These are phyloP conservation scores for Pogonocherus hispidulus DNA, from an alignment of 2,888 invertebrate genomes.

Conservation along the genomic window DNA sequence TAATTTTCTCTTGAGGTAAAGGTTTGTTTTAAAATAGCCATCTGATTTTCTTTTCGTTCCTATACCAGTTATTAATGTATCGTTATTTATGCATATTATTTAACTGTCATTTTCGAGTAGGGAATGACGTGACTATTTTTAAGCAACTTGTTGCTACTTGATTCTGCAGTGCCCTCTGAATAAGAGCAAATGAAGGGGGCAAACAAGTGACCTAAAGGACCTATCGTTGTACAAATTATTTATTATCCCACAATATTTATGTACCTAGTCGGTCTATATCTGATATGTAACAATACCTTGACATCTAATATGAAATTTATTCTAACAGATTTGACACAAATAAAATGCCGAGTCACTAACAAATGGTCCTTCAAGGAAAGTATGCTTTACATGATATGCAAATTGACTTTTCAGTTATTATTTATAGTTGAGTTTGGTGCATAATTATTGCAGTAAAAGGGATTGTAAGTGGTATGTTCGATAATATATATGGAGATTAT, in stretches of 20 bases:
- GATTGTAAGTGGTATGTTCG: constrained; percentile 43
- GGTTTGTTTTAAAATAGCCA: no score
- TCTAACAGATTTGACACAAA: neutral
- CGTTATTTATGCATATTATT: no score
- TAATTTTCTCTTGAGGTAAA: no score
- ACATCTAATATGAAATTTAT: neutral
- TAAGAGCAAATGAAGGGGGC: neutral
- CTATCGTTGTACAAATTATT: constrained; percentile 7
- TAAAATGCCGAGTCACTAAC: constrained; percentile 40
- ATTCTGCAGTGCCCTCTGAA: neutral
- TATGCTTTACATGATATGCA: constrained; percentile 41
- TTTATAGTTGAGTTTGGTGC: constrained; percentile 49
- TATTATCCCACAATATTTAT: constrained; percentile 8
- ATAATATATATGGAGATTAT: constrained; percentile 50
- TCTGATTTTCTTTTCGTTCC: no score
- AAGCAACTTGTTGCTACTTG: no score
- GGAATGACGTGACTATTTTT: no score
- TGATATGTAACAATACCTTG: neutral
- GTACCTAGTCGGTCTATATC: neutral
- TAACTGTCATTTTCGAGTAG: no score
- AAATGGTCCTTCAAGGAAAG: constrained; percentile 32
- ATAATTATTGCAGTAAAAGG: constrained; percentile 52
- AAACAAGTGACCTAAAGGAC: constrained; percentile 3
- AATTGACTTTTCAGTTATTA: constrained; percentile 47
- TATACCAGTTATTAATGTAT: no score